phyloP scores from a whole-genome alignment of 1,140 invertebrate species.

The Zaprionus inermis region DNA sequence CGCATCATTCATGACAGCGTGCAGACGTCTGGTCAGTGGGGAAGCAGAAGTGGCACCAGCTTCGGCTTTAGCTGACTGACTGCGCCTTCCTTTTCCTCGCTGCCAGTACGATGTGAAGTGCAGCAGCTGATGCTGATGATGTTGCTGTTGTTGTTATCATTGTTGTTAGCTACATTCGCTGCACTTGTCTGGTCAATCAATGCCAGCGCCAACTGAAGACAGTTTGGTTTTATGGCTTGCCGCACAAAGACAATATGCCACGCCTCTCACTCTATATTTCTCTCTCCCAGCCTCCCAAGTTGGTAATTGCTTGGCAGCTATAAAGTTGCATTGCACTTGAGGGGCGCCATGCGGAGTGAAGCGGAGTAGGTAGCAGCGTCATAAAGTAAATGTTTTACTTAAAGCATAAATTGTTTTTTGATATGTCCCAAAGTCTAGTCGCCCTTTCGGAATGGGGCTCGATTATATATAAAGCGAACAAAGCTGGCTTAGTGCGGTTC shows the following conservation, averaged over 20 bases:
- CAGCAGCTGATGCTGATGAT: slow-evolving; percentile 67
- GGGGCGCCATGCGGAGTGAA: background rate
- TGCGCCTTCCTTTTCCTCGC: background rate
- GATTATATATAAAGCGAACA: slow-evolving; percentile 64
- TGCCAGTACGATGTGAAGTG: no score
- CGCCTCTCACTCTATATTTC: background rate
- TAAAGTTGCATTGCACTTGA: slow-evolving; percentile 58
- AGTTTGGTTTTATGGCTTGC: slow-evolving; percentile 77
- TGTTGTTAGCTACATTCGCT: slow-evolving; percentile 62
- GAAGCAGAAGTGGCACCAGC: background rate
- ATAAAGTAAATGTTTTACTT: slow-evolving; percentile 76
- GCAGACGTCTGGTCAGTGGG: slow-evolving; percentile 27
- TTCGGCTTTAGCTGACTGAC: slow-evolving; percentile 22
- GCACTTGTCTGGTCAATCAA: slow-evolving; percentile 82
- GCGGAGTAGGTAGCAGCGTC: slow-evolving; percentile 18
- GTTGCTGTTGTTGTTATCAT: slow-evolving; percentile 47
- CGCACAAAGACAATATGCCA: slow-evolving; percentile 71
- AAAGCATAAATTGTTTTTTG: slow-evolving; percentile 53
- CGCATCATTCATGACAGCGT: slow-evolving; percentile 68
- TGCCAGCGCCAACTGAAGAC: slow-evolving; percentile 72
- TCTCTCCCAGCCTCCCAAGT: slow-evolving; percentile 14
- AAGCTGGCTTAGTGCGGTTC: slow-evolving; percentile 41
- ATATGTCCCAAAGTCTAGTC: slow-evolving; percentile 39
- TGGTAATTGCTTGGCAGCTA: slow-evolving; percentile 71
- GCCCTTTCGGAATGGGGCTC: slow-evolving; percentile 7